Base-by-base conservation (phyloP, 2,113 vertebrate species). In the Typhlomys cinereus region DNA sequence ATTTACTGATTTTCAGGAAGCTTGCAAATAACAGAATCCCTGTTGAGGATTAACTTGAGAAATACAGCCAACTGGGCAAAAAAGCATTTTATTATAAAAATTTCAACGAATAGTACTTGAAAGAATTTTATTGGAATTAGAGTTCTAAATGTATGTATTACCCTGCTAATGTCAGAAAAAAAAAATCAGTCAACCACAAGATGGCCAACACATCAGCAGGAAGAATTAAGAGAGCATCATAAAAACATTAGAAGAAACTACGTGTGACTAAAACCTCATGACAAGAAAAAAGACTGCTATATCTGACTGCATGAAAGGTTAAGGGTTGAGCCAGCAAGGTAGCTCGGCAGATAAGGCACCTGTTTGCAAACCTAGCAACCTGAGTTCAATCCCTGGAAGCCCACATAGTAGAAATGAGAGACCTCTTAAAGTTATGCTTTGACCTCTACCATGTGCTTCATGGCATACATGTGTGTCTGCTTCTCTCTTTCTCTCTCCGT, bases 31-130 rank as follows among this genome's bases (percentile, higher is more conserved):
- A 0, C 34, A 89, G 64, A 39, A 83, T 23, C 36, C 27, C 70
- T 76, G 13, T 29, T 87, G 62, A 80, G 17, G n/a, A 76, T 67
- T 82, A 23, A 88, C 62, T 78, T 88, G 62, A 90, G 46, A 76
- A 84, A 86, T 50, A 54, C 7, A 87, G 21, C n/a, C 67, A 57
- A 80, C 50, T 50, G 6, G 41, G n/a, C 52, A 87, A 41, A 61
- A 86, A 96, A 80, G 39, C 21, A 78, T 50, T 88, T 80, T 61
- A 81, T 15, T 76, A 89, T 76, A 75, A 25, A 96, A 91, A 29
- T 39, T 81, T 69, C 46, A 76, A 31, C 66, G 57, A 74, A 79
- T 44, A 23, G 2, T 36, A 81, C 36, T 69, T 89, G 74, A 88
- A 83, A 61, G 21, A 69, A 25, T 39, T 36, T 81, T 44, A 76